Evolutionary conservation across 2,113 vertebrate genomes (phyloP), one percentile per base, ranked within the genome.

Genomic region (Siniperca knerii): DNA sequence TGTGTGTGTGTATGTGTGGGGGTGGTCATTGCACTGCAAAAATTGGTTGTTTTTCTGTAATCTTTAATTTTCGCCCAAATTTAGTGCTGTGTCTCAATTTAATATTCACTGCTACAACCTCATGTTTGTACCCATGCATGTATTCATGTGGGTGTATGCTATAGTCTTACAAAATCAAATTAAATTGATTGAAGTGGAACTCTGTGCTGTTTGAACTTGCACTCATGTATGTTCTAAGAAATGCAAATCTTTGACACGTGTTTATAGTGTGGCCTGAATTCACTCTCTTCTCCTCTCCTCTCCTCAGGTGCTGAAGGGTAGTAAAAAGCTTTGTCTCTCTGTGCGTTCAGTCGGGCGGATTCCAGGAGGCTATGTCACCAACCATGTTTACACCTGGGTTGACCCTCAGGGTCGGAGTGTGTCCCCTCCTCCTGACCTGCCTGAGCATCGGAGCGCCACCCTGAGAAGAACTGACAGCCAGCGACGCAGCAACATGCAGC

Each of bases 301-400:
- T 62, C 83, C 29, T 77, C 93, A 99, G 98, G 98, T 96, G 29
- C 96, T 99, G 90, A 99, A 99, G 89, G 98, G 98, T 87, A 98
- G 96, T 90, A 99, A 99, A 96, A 99, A 99, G 95, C 95, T 99
- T 81, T 95, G 93, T 79, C 95, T 99, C 69, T 97, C 96, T 0
- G 97, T 99, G 44, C 97, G 97, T 48, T 99, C 98, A 0, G 96
- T 98, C 1, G 98, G 98, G 0, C 96, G 98, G 35, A 97, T 99
- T 87, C 98, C 98, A 0, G 98, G 98, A 0, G 98, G 98, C 3
- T 99, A 98, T 0, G 93, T 99, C 82, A 99, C 98, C 93, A 99
- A 99, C 95, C 98, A 99, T 81, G 97, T 99, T 79, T 99, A 99
- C 89, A 99, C 98, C 4, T 99, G 98, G 98, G 98, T 99, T 82